Evolutionary conservation across 2,113 vertebrate genomes (phyloP), one percentile per base, ranked within the genome.

Genomic region (Sisor rabdophorus): DNA sequence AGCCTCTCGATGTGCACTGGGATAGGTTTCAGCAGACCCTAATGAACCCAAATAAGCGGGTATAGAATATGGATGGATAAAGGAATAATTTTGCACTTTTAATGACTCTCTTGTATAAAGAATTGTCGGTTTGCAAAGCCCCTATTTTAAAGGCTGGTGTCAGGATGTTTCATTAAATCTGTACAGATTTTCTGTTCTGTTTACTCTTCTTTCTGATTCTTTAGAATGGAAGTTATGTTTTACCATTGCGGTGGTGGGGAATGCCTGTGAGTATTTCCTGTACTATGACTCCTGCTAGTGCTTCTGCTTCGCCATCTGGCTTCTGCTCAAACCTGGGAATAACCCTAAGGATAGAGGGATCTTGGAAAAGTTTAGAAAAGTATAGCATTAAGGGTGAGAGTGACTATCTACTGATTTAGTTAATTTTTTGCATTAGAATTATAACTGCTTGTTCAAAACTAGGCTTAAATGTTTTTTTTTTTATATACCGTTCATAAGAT

Each of bases 221-320:
- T 79, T 76, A 93, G 92, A 87, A 90, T 83, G 90, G 78, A 60
- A 88, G 76, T 68, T 90, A 90, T 70, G 84, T 91, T 53, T 80
- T 92, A 48, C 86, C 91, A 4, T 48, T 93, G 85, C 67, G 86
- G 82, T 92, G 91, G 92, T 82, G 81, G 85, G 90, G 79, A n/a
- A 85, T 19, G 56, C 87, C 87, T 0, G 72, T 93, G 64, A 90
- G 87, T 72, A 82, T 92, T 52, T 86, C 87, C 54, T 93, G 92
- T 52, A 89, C 92, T 0, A 61, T 87, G 71, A 47, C 44, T 13
- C 47, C 56, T 36, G 11, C 19, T 56, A 24, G 81, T 79, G 13
- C 61, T 12, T 52, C n/a, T 1, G 24, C 59, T 9, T 26, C n/a
- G 26, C 69, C 19, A 11, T 78, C 76, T 8, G 85, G 89, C 30